These are phyloP conservation scores for Anthopleura sola DNA, from an alignment of 64 coral and sea anemone species.

Conservation along the genomic window DNA sequence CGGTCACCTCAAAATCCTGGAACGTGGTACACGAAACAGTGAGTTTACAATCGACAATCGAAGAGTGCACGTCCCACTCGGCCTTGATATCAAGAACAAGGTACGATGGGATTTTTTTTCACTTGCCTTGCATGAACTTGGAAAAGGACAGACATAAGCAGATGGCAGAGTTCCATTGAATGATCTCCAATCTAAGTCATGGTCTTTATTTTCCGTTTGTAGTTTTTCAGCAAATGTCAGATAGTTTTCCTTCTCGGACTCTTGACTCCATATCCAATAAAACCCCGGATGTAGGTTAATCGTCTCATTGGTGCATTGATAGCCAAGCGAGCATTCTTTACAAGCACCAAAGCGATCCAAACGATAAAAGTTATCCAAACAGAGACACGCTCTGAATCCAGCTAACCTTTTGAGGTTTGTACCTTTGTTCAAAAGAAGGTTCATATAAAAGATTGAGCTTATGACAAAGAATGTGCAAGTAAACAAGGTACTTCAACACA, in stretches of 20 bases:
- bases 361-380: slow-evolving; percentile 34
- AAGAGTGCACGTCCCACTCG: background rate
- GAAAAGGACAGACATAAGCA: slow-evolving; percentile 39
- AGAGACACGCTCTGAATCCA: slow-evolving; percentile 35
- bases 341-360: slow-evolving; percentile 49
- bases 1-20: too few species aligned
- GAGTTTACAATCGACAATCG: background rate
- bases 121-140: slow-evolving; percentile 23
- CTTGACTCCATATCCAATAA: slow-evolving; percentile 50
- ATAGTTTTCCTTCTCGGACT: background rate
- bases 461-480: too few species aligned
- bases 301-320: slow-evolving; percentile 35
- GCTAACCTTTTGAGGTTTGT: slow-evolving; percentile 30
- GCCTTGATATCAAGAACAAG: background rate
- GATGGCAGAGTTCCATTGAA: slow-evolving; percentile 34
- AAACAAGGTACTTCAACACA: too few species aligned
- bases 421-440: background rate
- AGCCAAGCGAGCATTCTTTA: slow-evolving; percentile 20
- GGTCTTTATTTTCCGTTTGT: background rate
- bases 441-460: too few species aligned
- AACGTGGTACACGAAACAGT: background rate
- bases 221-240: slow-evolving; percentile 26
- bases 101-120: background rate
- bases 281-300: slow-evolving; percentile 31
- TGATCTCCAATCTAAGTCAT: background rate